phyloP scores from a whole-genome alignment of 2,797 vertebrate genomes.

The Spinus pinus region DNA sequence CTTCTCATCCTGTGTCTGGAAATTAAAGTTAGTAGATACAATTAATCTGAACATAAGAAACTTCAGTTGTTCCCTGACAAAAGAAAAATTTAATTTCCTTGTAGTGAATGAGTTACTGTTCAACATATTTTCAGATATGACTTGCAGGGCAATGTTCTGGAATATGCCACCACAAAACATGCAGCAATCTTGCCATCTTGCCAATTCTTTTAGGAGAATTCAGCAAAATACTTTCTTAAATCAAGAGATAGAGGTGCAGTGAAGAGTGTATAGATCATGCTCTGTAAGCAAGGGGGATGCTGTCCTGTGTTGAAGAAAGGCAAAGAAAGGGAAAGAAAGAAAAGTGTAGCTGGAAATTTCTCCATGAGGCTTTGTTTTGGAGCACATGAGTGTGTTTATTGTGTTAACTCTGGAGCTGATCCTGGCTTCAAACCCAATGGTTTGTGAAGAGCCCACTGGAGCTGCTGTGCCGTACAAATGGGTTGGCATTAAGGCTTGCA shows the following conservation, averaged over 20 bases:
- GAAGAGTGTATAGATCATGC: neutral
- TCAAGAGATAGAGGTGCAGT: neutral
- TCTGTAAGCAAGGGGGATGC: fast-evolving
- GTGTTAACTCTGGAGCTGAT: neutral
- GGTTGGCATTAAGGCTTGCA: neutral
- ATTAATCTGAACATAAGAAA: neutral
- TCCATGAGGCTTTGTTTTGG: neutral
- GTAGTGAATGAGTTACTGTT: neutral
- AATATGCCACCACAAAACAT: fast-evolving
- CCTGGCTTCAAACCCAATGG: fast-evolving
- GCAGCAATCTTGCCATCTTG: neutral
- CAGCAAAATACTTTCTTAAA: neutral
- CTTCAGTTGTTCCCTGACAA: neutral
- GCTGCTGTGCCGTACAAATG: fast-evolving
- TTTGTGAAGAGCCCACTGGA: neutral
- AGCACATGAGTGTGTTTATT: neutral
- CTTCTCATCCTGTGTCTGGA: neutral
- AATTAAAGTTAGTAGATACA: neutral
- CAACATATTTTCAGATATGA: neutral
- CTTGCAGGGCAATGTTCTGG: neutral
- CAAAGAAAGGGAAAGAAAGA: neutral
- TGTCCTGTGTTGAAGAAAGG: neutral
- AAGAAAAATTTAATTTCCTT: neutral
- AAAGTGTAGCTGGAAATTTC: neutral
- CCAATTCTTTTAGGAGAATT: neutral